These are phyloP conservation scores for Bombus confusus DNA, from an alignment of 1,140 invertebrate genomes.

Conservation along the genomic window DNA sequence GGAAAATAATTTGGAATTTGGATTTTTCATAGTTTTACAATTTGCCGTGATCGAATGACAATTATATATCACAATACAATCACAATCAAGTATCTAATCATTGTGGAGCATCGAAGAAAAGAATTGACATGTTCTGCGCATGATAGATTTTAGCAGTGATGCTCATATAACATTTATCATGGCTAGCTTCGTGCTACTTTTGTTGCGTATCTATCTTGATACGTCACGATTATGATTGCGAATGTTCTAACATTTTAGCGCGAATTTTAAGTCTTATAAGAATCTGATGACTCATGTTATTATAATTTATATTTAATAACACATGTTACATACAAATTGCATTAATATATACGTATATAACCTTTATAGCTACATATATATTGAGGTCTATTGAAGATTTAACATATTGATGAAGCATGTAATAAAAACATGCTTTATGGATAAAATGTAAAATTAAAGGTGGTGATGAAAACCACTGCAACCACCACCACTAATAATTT, in stretches of 20 bases:
- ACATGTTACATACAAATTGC: too few species aligned
- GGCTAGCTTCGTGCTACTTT: background rate
- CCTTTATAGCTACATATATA: background rate
- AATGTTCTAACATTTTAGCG: background rate
- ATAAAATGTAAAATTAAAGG: background rate
- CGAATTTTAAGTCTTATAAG: background rate
- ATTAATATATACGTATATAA: background rate
- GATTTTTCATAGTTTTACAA: slow-evolving; percentile 10
- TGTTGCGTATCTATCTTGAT: background rate
- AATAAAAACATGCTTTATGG: background rate
- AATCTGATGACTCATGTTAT: background rate
- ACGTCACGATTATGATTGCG: background rate
- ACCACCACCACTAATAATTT: slow-evolving; percentile 13
- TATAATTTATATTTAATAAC: too few species aligned
- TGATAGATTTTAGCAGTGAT: background rate
- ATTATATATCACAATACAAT: slow-evolving; percentile 9
- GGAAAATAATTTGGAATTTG: slow-evolving; percentile 12
- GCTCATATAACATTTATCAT: background rate
- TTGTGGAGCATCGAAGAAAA: background rate
- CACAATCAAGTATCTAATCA: background rate
- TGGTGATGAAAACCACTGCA: slow-evolving; percentile 14
- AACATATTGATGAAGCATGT: background rate
- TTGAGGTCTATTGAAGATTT: background rate
- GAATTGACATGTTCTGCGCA: slow-evolving; percentile 20
- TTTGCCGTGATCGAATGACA: background rate